Percentiles rank a stretch among this genome's conserved stretches.
Conservation (phyloP, 2,797 vertebrate genomes). For the Denticeps clupeoides region DNA sequence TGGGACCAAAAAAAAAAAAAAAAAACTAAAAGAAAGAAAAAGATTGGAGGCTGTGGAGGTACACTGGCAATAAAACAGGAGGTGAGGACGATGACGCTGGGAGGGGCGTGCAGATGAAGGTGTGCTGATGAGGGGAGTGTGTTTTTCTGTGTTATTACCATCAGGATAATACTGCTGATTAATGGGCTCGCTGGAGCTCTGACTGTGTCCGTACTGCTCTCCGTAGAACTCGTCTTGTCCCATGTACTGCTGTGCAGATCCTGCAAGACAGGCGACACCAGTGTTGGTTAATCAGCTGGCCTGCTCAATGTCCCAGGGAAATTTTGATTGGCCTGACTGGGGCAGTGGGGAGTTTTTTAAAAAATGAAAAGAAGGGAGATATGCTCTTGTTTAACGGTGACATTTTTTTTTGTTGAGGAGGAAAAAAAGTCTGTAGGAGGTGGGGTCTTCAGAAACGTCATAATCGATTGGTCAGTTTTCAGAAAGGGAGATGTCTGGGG, state of each 20-base stretch:
- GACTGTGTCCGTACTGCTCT: constrained; percentile 83
- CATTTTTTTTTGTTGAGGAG: no score
- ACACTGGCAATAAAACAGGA: constrained; percentile 21
- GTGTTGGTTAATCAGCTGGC: constrained; percentile 43
- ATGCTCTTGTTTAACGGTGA: no score
- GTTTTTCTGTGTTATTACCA: constrained; percentile 62
- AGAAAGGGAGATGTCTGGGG: no score
- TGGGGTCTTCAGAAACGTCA: no score
- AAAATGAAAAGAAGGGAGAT: neutral
- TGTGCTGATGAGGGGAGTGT: constrained; percentile 31
- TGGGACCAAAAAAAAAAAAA: neutral
- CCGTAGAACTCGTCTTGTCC: constrained; percentile 90
- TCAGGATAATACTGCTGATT: constrained; percentile 91
- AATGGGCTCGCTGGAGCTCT: constrained; percentile 79
- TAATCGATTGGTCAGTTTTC: no score
- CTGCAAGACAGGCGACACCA: constrained; percentile 64
- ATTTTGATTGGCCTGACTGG: constrained; percentile 14
- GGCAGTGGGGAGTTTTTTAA: constrained; percentile 1
- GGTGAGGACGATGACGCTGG: constrained; percentile 13
- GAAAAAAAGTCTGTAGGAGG: no score
- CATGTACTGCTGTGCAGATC: constrained; percentile 85
- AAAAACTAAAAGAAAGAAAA: neutral
- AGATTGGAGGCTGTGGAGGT: neutral
- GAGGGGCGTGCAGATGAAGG: constrained; percentile 30
- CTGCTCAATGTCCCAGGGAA: constrained; percentile 25